phyloP scores from a whole-genome alignment of 2,797 vertebrate genomes.

The Semaprochilodus insignis region DNA sequence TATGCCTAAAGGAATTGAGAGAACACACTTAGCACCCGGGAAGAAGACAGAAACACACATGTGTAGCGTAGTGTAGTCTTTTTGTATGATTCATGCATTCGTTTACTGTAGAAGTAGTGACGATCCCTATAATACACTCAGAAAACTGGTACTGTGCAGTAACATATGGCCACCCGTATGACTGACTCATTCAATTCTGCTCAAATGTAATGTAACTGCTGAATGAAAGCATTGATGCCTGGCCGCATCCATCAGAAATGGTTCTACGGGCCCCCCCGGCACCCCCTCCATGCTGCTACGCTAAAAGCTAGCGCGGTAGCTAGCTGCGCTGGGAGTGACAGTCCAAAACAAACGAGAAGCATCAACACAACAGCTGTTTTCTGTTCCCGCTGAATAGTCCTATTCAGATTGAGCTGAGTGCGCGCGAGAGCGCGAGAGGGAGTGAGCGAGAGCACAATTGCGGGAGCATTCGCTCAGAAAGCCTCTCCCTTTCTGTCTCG shows the following conservation, averaged over 20 bases:
- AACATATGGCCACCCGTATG: no score
- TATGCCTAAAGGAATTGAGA: no score
- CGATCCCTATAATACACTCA: no score
- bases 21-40: no score
- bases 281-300: background rate
- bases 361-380: conserved; percentile 18
- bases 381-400: conserved; percentile 18
- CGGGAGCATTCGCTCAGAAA: conserved; percentile 16
- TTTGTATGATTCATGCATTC: no score
- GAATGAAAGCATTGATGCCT: background rate
- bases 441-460: conserved; percentile 25
- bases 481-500: conserved; percentile 21
- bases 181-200: no score
- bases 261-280: background rate
- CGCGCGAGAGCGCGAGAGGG: background rate
- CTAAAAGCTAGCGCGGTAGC: background rate
- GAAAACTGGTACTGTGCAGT: no score
- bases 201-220: background rate
- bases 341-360: conserved; percentile 30
- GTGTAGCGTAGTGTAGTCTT: no score
- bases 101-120: no score
- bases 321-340: background rate
- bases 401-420: conserved; percentile 13
- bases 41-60: no score
- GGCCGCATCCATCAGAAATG: background rate